These are phyloP conservation scores for Drosophila kambysellisi DNA, from an alignment of 2,888 invertebrate genomes.

Conservation along the genomic window DNA sequence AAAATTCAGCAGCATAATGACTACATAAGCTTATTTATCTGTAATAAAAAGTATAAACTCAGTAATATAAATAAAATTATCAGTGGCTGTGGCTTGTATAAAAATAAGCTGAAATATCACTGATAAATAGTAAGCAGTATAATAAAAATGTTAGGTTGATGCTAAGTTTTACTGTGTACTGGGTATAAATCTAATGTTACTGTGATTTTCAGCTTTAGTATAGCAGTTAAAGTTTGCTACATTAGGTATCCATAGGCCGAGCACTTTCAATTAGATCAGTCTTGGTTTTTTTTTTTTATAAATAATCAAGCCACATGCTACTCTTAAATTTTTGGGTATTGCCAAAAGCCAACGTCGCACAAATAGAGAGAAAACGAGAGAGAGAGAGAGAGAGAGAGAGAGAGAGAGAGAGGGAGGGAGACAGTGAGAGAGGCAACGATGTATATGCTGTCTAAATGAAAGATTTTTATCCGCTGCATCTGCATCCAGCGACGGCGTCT, in stretches of 20 bases:
- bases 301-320: conserved; percentile 40
- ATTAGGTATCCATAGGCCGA: neutral
- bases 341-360: too few species aligned
- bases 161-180: neutral
- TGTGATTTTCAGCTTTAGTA: neutral
- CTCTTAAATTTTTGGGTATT: conserved; percentile 16
- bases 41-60: too few species aligned
- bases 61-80: too few species aligned
- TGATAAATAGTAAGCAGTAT: neutral
- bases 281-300: conserved; percentile 7
- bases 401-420: neutral
- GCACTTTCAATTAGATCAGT: neutral
- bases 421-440: neutral
- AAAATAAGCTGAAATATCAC: too few species aligned
- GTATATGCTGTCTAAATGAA: conserved; percentile 30
- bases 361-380: neutral
- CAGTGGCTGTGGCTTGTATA: neutral
- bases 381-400: neutral
- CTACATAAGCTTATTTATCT: neutral
- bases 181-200: neutral
- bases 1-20: neutral
- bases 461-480: conserved; percentile 56
- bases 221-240: neutral
- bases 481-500: conserved; percentile 12
- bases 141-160: neutral